Base-by-base conservation (phyloP, 2,113 vertebrate species). In the Lophura nycthemera region DNA sequence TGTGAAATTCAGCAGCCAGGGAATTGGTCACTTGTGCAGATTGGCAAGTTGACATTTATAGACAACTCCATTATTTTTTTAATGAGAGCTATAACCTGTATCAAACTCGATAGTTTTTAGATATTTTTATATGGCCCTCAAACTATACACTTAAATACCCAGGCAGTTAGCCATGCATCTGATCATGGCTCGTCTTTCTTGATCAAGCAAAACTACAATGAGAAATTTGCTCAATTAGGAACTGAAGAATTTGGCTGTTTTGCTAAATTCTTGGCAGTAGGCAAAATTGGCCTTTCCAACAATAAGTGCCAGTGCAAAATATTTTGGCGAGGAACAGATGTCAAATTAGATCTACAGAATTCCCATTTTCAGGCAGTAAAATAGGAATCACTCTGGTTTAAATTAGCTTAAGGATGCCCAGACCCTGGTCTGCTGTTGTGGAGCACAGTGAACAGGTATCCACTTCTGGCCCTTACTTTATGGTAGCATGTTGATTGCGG, bases 161-260 rank as follows among this genome's bases (percentile, higher is more conserved):
- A 92, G 59, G 57, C 40, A 70, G 40, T 72, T 77, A 67, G 32
- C 69, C 48, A 15, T 63, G 61, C 47, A 67, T 54, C 72, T 78
- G 36, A 32, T 36, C 67, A 21, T 40, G 36, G 18, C 38, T 21
- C 74, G 18, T 64, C 94, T 85, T 95, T 83, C 83, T 79, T 94
- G 90, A 96, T 92, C 86, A 82, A 90, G 66, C 30, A 92, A 86
- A 92, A 85, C n/a, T 78, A 84, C 81, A 93, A 59, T 87, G 36
- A 89, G 45, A 93, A 85, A 84, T 95, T 82, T 93, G 61, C 30
- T 92, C 86, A 95, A 92, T 96, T 96, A 95, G 89, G 77, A 82
- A 63, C n/a, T 48, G 54, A 87, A 92, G 88, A 89, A 93, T 95
- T 87, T 92, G 94, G 36, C 80, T 42, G 52, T 84, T 82, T 56